phyloP scores from a whole-genome alignment of 2,888 invertebrate species.

The Drosophila infuscata region DNA sequence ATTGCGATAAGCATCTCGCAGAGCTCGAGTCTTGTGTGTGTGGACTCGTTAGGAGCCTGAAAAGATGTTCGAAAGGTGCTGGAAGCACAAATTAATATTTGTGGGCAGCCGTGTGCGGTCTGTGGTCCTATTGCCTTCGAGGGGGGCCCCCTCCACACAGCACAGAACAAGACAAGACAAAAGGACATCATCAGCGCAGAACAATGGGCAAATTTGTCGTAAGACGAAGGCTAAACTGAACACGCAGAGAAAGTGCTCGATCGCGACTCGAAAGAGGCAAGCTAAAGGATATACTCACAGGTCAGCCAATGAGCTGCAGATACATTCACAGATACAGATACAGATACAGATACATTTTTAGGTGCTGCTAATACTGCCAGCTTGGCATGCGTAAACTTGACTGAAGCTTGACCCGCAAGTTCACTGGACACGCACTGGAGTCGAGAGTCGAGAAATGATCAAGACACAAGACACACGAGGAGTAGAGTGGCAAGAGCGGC shows the following conservation, averaged over 20 bases:
- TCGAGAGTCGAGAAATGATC: slow-evolving; percentile 27
- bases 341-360: slow-evolving; percentile 27
- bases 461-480: slow-evolving; percentile 23
- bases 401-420: slow-evolving; percentile 70
- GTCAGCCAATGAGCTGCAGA: slow-evolving; percentile 38
- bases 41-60: slow-evolving; percentile 39
- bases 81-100: slow-evolving; percentile 78
- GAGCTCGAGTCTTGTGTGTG: slow-evolving; percentile 26
- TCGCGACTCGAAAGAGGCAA: slow-evolving; percentile 23
- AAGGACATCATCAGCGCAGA: slow-evolving; percentile 76
- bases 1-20: slow-evolving; percentile 59
- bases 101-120: slow-evolving; percentile 75
- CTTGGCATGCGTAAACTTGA: slow-evolving; percentile 52
- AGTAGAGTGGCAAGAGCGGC: slow-evolving; percentile 1
- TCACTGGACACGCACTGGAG: slow-evolving; percentile 75
- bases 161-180: slow-evolving; percentile 61
- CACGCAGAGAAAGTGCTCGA: slow-evolving; percentile 30
- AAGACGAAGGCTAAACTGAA: slow-evolving; percentile 33
- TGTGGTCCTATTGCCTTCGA: slow-evolving; percentile 44
- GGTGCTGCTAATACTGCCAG: slow-evolving; percentile 22
- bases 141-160: slow-evolving; percentile 24
- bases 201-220: slow-evolving; percentile 81
- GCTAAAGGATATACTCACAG: slow-evolving; percentile 67
- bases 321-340: slow-evolving; percentile 27
- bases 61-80: slow-evolving; percentile 70